Evolutionary conservation across 2,113 vertebrate species (phyloP).

Genomic region (Calyptommatus sinebrachiatus): DNA sequence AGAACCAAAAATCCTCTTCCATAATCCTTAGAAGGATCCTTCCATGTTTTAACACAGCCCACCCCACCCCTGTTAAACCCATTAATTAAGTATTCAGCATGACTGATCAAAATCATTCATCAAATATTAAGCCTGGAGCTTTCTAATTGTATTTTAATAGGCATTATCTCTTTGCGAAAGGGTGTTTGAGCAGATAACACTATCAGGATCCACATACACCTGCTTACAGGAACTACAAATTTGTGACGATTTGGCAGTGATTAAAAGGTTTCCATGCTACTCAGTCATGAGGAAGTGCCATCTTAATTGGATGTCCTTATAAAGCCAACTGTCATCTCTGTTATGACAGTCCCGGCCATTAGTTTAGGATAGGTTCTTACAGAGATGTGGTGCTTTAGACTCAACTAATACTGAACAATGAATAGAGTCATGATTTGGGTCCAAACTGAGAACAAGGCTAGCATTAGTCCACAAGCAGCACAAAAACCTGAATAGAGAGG

Average conservation of each 20-base stretch:
- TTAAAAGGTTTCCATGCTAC: conserved; percentile 4
- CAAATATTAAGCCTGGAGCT: conserved; percentile 17
- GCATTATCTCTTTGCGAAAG: neutral
- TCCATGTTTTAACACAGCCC: neutral
- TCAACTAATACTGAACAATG: too few relatives aligned
- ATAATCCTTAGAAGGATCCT: neutral
- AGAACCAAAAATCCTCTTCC: neutral
- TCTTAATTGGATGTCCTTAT: conserved; percentile 21
- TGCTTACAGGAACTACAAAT: conserved; percentile 15
- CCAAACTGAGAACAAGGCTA: neutral
- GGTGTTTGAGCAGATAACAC: conserved; percentile 15
- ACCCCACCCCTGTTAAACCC: neutral
- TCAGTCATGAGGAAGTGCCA: neutral
- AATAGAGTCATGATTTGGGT: neutral
- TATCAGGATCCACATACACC: conserved; percentile 17
- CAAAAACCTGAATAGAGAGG: too few relatives aligned
- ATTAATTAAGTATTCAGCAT: conserved; percentile 26
- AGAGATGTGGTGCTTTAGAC: neutral
- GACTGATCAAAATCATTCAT: conserved; percentile 26
- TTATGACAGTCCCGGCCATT: neutral
- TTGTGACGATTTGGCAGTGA: conserved; percentile 3
- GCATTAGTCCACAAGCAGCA: neutral
- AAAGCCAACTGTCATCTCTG: neutral
- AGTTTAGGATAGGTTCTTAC: neutral
- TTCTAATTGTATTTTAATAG: conserved; percentile 33